Evolutionary conservation across 2,797 vertebrate genomes (phyloP), one percentile per base, ranked within the genome.

Genomic region (Sebastes reedi): DNA sequence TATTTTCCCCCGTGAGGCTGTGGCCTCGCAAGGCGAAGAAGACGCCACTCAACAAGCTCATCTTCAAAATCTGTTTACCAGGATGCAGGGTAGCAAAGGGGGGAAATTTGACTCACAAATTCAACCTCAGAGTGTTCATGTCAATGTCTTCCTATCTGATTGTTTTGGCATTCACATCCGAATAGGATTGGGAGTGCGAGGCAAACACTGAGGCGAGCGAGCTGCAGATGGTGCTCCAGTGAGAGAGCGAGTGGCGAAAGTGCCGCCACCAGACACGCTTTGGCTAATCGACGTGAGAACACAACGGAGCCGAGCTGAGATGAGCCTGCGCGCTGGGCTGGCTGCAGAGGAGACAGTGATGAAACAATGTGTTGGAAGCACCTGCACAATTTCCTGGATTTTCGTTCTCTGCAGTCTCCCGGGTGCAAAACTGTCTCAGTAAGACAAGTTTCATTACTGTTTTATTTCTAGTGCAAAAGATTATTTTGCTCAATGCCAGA

Each of bases 31-130:
- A 66, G 16, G 39, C 65, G 42, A 81, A 90, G 77, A 81, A 81
- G 79, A 88, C 67, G 60, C 81, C 89, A 85, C 80, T 93, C 88
- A 77, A 92, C 90, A 84, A 89, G 88, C 91, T 84, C 89, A 88
- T 90, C 87, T 89, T 87, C 73, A 79, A 87, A 94, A 93, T 93
- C 89, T 91, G 93, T 95, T 95, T 93, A 90, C 83, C 34, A 25
- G 78, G 78, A 88, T 82, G 79, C 72, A 13, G 76, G 75, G 80
- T 78, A 27, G 81, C 71, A 75, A 82, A 83, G 70, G 61, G 56
- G 61, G 87, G 76, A 71, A 85, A 92, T 91, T 83, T 92, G 91
- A 95, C 91, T 94, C 88, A 86, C 90, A 94, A 91, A 94, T 94
- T 89, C 88, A 72, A 73, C 80, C 91, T 92, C 80, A 61, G 85